Evolutionary conservation across 2,888 invertebrate genomes (phyloP).

Genomic region (Pammene aurita): DNA sequence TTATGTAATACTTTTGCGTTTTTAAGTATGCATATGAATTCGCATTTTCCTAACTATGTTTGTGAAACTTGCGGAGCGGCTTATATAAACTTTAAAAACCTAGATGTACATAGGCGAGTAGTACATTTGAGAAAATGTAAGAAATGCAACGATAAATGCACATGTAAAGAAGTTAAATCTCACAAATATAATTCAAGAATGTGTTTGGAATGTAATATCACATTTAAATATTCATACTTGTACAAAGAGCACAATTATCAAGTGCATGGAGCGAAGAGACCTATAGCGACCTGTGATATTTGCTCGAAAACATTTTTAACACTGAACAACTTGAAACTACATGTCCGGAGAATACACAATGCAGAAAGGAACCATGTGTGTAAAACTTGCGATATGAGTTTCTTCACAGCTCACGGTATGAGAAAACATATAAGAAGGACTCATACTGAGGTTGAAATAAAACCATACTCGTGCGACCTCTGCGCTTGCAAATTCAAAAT

Average conservation of each 20-base stretch:
- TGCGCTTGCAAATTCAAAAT: constrained; percentile 59
- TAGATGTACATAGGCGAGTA: constrained; percentile 53
- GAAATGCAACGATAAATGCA: constrained; percentile 48
- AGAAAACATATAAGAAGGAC: constrained; percentile 56
- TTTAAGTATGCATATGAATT: constrained; percentile 59
- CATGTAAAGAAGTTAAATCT: constrained; percentile 48
- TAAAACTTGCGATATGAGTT: constrained; percentile 52
- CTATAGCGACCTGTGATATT: constrained; percentile 48
- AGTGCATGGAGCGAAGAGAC: constrained; percentile 53
- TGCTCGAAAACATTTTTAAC: constrained; percentile 56
- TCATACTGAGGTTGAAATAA: constrained; percentile 52
- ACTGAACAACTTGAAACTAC: constrained; percentile 52
- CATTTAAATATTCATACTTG: constrained; percentile 53
- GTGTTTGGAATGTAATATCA: constrained; percentile 50
- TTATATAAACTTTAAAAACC: constrained; percentile 55
- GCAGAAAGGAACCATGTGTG: constrained; percentile 57
- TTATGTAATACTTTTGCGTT: constrained; percentile 54
- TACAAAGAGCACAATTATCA: constrained; percentile 52
- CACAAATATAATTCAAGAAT: constrained; percentile 43
- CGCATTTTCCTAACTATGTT: constrained; percentile 56
- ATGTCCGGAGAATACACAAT: constrained; percentile 55
- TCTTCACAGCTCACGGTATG: constrained; percentile 57
- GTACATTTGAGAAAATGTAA: constrained; percentile 59
- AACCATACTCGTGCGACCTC: constrained; percentile 53
- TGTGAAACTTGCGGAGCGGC: constrained; percentile 60